A percentile compares a stretch with the other conserved stretches of the same genome.
Evolutionary conservation across 2,888 invertebrate genomes (phyloP).

Genomic region (Acleris holmiana): DNA sequence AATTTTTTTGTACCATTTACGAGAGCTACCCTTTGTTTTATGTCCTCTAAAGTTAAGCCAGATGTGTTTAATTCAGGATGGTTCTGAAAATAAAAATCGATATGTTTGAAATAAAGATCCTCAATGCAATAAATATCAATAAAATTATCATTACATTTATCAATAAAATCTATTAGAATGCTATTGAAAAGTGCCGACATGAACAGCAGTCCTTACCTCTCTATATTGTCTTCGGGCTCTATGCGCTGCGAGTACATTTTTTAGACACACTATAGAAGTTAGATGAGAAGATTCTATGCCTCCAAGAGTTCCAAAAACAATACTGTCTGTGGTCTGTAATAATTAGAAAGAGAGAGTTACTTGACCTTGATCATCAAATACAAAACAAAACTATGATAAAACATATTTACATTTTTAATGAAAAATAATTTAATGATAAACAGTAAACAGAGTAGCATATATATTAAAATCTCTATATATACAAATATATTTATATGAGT

Average conservation of each 20-base stretch:
- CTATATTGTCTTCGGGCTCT: conserved; percentile 88
- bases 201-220: conserved; percentile 77
- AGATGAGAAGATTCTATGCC: conserved; percentile 64
- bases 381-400: no score
- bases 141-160: no score
- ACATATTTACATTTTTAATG: not conserved
- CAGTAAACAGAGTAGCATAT: not conserved
- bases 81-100: conserved; percentile 69
- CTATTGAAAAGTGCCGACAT: not conserved
- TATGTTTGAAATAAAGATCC: not conserved
- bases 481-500: no score
- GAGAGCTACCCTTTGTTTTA: conserved; percentile 81
- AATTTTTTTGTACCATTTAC: conserved; percentile 80
- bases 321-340: conserved; percentile 65
- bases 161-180: not conserved
- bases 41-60: conserved; percentile 88
- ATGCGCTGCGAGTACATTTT: conserved; percentile 88
- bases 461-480: no score
- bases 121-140: no score
- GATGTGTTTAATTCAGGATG: conserved; percentile 91
- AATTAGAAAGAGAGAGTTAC: conserved; percentile 7
- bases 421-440: not conserved
- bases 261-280: conserved; percentile 86
- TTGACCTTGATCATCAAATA: no score
- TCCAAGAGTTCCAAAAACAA: conserved; percentile 71